Conservation (phyloP, 2,797 vertebrate genomes). For the Sebastes aleutianus region DNA sequence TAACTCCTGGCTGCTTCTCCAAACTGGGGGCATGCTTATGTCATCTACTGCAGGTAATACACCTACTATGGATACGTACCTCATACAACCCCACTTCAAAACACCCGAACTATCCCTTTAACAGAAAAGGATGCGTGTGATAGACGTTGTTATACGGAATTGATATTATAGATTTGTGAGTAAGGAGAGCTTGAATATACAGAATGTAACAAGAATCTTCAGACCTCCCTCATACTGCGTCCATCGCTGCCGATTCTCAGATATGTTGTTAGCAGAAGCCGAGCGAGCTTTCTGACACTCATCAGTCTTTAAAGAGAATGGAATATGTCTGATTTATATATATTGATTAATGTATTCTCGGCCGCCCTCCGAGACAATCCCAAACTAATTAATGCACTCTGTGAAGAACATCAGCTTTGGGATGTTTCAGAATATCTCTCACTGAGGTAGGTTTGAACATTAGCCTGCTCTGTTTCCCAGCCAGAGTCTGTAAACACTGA, state of each 20-base stretch:
- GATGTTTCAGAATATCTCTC: constrained; percentile 29
- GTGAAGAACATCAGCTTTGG: constrained; percentile 25
- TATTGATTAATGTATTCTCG: constrained; percentile 44
- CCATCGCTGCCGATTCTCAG: neutral
- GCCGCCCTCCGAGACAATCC: constrained; percentile 20
- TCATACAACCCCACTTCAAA: too few species aligned
- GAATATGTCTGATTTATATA: constrained; percentile 17
- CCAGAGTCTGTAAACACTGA: constrained; percentile 54
- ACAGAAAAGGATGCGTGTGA: neutral
- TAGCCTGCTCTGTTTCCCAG: constrained; percentile 39
- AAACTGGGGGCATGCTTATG: too few species aligned
- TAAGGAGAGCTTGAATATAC: neutral
- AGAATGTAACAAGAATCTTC: neutral
- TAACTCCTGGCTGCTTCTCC: too few species aligned
- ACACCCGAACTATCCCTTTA: too few species aligned
- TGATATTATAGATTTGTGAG: neutral
- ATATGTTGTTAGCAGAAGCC: neutral
- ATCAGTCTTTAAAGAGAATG: constrained; percentile 47
- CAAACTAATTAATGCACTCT: constrained; percentile 53
- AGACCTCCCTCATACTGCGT: neutral
- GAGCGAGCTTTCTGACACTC: neutral
- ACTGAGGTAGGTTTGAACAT: constrained; percentile 26
- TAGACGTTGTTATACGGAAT: neutral
- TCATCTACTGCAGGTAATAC: too few species aligned
- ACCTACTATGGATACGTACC: too few species aligned